phyloP scores from a whole-genome alignment of 2,113 vertebrate genomes.

The Marmota flaviventris region DNA sequence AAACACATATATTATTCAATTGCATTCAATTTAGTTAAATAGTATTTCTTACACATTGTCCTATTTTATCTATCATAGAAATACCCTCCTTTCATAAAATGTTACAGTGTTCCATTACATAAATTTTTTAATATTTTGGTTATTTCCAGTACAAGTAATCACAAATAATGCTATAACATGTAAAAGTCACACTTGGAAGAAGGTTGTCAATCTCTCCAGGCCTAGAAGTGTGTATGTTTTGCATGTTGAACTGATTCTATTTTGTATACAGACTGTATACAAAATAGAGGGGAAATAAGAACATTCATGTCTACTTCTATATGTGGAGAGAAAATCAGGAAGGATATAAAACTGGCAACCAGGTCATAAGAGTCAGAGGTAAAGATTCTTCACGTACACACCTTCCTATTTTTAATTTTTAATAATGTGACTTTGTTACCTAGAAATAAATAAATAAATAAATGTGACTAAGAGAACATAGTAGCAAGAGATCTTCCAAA shows the following conservation, averaged over 20 bases:
- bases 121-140: constrained; percentile 5
- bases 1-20: not conserved
- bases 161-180: constrained; percentile 32
- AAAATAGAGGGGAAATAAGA: constrained; percentile 5
- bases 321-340: not conserved
- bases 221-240: not conserved
- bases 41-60: not conserved
- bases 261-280: not conserved
- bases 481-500: too few species aligned
- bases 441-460: not conserved
- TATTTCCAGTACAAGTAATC: constrained; percentile 38
- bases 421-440: not conserved
- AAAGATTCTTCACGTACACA: not conserved
- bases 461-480: not conserved
- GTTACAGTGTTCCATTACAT: not conserved
- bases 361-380: not conserved
- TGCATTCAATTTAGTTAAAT: not conserved
- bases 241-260: too few species aligned
- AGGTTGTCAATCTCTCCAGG: not conserved
- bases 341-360: constrained; percentile 16
- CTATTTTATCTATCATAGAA: not conserved
- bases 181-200: constrained; percentile 32
- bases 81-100: not conserved
- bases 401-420: not conserved
- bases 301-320: not conserved